Base-by-base conservation (phyloP, 2,797 vertebrate genomes). In the Petrocephalus schoutedeni region DNA sequence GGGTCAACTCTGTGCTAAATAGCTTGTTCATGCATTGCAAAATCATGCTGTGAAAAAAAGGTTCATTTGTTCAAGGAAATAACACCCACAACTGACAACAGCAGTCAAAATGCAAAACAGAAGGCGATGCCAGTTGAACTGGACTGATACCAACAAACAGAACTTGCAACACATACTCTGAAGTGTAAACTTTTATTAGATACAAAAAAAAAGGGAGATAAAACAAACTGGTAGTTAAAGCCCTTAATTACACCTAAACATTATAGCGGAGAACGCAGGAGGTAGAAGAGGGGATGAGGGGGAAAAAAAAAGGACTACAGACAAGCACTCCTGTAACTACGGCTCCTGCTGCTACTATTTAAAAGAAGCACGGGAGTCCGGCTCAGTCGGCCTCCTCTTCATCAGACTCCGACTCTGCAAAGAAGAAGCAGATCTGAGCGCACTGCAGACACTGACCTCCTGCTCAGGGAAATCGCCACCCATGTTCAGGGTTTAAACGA, bases 351-450 rank as follows among this genome's bases (percentile, higher is more conserved):
- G 96, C 96, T 96, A 95, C 93, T 96, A 93, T 94, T 94, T 94
- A 93, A 94, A 92, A 89, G 91, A 91, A 92, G 85, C 89, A 53
- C 77, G 74, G 86, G 45, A 91, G 92, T 93, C 91, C 90, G 93
- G 93, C 87, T 97, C 94, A 99, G 95, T 99, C 98, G 12, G 95
- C 97, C 90, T 99, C 98, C 94, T 99, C 98, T 88, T 96, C 97
- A 54, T 99, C 98, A 2, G 98, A 99, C 87, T 99, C 98, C 0
- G 98, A 99, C 93, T 99, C 98, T 99, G 95, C n/a, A 90, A 94
- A 93, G 82, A 89, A 88, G 89, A 45, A 90, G 89, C 16, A 32
- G 32, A 74, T 74, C 32, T 36, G 64, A 87, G 91, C 12, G 28
- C 32, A 14, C 36, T 57, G 28, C 0, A 0, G 28, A 59, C 5